Evolutionary conservation across 2,797 vertebrate genomes (phyloP), one percentile per base, ranked within the genome.

Genomic region (Paguma larvata): DNA sequence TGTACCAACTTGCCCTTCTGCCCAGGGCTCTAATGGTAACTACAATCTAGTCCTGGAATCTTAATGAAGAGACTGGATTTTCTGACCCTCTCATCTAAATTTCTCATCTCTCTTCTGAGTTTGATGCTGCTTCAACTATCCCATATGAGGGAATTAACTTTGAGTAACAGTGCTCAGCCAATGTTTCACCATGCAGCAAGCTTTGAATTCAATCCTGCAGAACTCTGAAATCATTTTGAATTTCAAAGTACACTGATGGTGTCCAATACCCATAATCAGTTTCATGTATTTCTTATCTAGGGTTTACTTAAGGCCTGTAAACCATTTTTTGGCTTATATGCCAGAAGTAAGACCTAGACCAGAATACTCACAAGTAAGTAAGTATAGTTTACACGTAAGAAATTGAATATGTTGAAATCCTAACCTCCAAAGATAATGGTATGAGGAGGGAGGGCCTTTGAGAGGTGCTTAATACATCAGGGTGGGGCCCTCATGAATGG

Each of bases 11-110:
- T 44, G 59, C 48, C 85, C 53, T 93, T 78, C 62, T 67, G 68
- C 53, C 63, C 53, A 96, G 7, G 77, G 25, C 32, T 88, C 12
- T 41, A 92, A 73, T 32, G 5, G 44, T 21, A 46, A 93, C 65
- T 70, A 94, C 13, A 75, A 91, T 83, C 68, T 72, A 80, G 41
- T 38, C 77, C 78, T 85, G 30, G 78, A 97, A 92, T 95, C 89
- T 68, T 88, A 95, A 32, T 53, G 88, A 79, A 96, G 44, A 96
- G 34, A 89, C 27, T 84, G n/a, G 10, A 34, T 82, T 89, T 85
- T 93, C 86, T 62, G 32, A 89, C 7, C 6, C 27, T 63, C 56
- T 78, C 53, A 77, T 63, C 38, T 78, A 88, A 90, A 77, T 80
- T 86, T 93, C 73, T 38, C 83, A 79, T 53, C 53, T 16, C 62